These are phyloP conservation scores for Dolichotis patagonum DNA, from an alignment of 2,113 vertebrate species.

Conservation along the genomic window DNA sequence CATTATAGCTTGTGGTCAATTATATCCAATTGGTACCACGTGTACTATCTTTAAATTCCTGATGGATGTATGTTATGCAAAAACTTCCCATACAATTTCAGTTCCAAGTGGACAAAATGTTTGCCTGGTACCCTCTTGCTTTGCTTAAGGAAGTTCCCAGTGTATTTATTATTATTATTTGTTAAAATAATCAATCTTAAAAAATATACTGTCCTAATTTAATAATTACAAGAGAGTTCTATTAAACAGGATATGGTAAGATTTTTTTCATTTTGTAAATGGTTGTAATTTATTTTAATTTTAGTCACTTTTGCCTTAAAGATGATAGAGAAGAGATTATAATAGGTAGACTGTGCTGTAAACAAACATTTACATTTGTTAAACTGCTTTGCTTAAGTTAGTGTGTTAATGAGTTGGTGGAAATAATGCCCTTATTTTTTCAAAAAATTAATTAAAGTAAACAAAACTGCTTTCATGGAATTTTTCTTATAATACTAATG, in stretches of 20 bases:
- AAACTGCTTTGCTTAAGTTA: slow-evolving; percentile 58
- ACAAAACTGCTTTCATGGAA: slow-evolving; percentile 61
- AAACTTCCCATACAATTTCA: slow-evolving; percentile 41
- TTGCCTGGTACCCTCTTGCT: neutral
- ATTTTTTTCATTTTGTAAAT: slow-evolving; percentile 53
- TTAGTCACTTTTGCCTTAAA: slow-evolving; percentile 63
- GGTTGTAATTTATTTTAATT: slow-evolving; percentile 60
- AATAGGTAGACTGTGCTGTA: slow-evolving; percentile 40
- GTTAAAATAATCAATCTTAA: slow-evolving; percentile 45
- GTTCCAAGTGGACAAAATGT: neutral
- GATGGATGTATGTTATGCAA: neutral
- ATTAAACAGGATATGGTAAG: slow-evolving; percentile 21
- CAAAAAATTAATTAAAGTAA: slow-evolving; percentile 67
- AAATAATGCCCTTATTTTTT: slow-evolving; percentile 64
- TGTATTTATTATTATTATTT: slow-evolving; percentile 45
- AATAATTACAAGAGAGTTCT: slow-evolving; percentile 35
- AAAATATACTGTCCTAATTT: slow-evolving; percentile 28
- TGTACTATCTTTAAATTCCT: slow-evolving; percentile 48
- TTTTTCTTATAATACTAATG: slow-evolving; percentile 63
- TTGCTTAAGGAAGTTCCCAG: neutral
- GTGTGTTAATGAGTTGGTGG: slow-evolving; percentile 58
- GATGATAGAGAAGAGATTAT: neutral
- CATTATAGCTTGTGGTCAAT: neutral
- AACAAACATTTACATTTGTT: slow-evolving; percentile 61
- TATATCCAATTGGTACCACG: neutral